Conservation (phyloP, 2,797 vertebrate species). For the Smutsia gigantea region DNA sequence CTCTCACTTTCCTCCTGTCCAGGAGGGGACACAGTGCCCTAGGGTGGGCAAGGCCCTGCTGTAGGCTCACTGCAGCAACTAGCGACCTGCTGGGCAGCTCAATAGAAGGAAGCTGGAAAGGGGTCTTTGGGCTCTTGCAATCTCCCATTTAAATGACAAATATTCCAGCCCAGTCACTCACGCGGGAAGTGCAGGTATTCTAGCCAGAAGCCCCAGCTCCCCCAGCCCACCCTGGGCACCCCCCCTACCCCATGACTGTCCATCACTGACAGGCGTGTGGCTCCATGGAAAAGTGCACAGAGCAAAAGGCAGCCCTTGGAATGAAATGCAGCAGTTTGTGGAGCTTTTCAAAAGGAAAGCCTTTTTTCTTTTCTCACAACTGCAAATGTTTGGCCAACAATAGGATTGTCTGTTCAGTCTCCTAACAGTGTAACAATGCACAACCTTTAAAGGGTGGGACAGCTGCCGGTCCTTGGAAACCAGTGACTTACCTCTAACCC, state of each 20-base stretch:
- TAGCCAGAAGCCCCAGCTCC: background rate
- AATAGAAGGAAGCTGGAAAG: too few species aligned
- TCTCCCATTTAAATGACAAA: conserved; percentile 25
- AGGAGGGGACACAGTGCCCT: too few species aligned
- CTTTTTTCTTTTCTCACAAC: background rate
- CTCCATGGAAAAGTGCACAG: background rate
- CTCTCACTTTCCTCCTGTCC: too few species aligned
- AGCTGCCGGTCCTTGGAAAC: background rate
- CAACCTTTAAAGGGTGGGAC: background rate
- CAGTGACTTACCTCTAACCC: rapidly evolving
- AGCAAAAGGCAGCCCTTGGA: background rate
- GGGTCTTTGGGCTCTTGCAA: background rate
- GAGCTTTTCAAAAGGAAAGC: background rate
- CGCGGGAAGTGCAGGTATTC: background rate
- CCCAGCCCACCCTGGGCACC: background rate
- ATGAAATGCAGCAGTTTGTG: background rate
- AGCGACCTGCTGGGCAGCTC: too few species aligned
- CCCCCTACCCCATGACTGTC: background rate
- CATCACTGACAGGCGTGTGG: background rate
- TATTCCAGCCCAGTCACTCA: background rate
- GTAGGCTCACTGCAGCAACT: too few species aligned
- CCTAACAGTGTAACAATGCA: background rate
- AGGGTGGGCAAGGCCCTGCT: too few species aligned
- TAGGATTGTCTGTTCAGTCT: background rate
- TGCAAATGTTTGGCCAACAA: background rate